Percentiles rank a stretch among this genome's conserved stretches.
Conservation (phyloP, 2,797 vertebrate species). For the Trachops cirrhosus region DNA sequence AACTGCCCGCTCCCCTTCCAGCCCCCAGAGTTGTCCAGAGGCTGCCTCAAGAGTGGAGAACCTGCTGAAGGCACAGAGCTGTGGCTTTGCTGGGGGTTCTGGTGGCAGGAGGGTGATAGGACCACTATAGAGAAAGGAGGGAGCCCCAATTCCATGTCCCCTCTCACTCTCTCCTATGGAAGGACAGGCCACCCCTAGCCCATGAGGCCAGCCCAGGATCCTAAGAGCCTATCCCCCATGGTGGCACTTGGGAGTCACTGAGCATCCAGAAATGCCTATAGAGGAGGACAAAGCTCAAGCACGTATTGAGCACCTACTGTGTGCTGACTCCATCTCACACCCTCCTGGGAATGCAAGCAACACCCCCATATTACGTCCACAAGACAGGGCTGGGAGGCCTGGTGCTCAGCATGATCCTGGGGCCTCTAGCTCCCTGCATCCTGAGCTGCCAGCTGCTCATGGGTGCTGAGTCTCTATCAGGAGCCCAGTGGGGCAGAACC, state of each 20-base stretch:
- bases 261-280: background rate
- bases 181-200: background rate
- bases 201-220: accelerated
- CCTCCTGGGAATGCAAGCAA: background rate
- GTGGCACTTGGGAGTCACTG: background rate
- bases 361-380: background rate
- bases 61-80: background rate
- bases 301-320: background rate
- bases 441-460: background rate
- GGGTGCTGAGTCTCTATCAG: background rate
- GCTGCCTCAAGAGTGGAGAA: background rate
- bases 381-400: background rate
- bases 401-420: background rate
- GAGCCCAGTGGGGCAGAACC: background rate
- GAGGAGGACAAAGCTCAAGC: background rate
- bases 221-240: background rate
- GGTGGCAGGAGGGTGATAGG: background rate
- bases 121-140: background rate
- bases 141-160: background rate
- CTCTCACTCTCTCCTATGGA: background rate
- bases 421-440: background rate
- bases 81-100: background rate
- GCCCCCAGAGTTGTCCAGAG: background rate
- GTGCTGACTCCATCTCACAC: background rate
- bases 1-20: background rate